Evolutionary conservation across 2,888 invertebrate species (phyloP), one percentile per base, ranked within the genome.

Genomic region (Eupithecia tripunctaria): DNA sequence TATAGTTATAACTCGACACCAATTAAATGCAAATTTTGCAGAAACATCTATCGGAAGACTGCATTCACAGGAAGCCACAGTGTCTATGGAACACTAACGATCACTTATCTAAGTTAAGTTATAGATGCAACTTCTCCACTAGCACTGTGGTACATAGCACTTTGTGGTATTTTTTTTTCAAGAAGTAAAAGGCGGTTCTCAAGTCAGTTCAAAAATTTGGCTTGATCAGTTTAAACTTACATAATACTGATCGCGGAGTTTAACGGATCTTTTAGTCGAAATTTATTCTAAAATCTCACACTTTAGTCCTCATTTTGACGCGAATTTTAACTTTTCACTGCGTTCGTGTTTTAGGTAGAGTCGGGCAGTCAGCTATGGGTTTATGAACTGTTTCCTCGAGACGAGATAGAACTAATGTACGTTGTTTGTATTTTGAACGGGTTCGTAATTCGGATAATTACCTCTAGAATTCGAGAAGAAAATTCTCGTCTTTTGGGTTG

Each of bases 41-140:
- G 92, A 92, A 92, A 93, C 86, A 93, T 87, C 92, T 93, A 93
- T 91, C 93, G 94, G 94, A 94, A 94, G 94, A 94, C 94, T 92
- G 93, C 88, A 89, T 90, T 93, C 86, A 90, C 89, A 93, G 94
- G 94, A 94, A 94, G 94, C 94, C 94, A 93, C 91, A 87, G 89
- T 89, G 90, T 90, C 89, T 85, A 86, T 87, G 90, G 88, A 90
- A 91, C 91, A 89, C 90, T 90, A 90, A 89, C 87, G 88, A 89
- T 88, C 88, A 89, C 93, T 91, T 92, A 92, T 88, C 93, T 93
- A 92, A 89, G 90, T 90, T 91, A 51, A 51, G 25, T 56, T 25
- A 21, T 25, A 56, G 56, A 25, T 14, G 56, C 21, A 56, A 56
- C 7, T 56, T 25, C 56, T 14, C 91, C 90, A 85, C 87, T 86